Evolutionary conservation across 2,888 invertebrate genomes (phyloP), one percentile per base, ranked within the genome.

Genomic region (Pachymerium ferrugineum): DNA sequence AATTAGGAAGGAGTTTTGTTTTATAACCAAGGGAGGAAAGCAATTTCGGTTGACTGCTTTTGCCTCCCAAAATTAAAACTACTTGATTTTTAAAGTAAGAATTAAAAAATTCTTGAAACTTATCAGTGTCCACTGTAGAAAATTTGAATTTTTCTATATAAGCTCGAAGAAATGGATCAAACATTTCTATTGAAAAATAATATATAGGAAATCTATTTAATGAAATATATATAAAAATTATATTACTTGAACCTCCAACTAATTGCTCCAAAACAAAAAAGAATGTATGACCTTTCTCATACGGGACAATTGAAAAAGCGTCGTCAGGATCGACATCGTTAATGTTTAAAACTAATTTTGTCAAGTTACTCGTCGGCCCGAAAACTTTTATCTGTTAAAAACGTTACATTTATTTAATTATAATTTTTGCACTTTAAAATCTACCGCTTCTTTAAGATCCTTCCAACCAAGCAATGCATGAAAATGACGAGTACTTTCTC

Each of bases 211-310:
- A 67, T 22, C 19, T 22, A 10, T 8, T 12, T 14, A 8, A 67
- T 28, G n/a, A n/a, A n/a, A n/a, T n/a, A n/a, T n/a, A n/a, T n/a
- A n/a, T n/a, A n/a, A n/a, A n/a, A n/a, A n/a, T n/a, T n/a, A n/a
- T n/a, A n/a, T n/a, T 83, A 90, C 90, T 87, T 77, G 92, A 88
- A 10, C 94, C 94, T 35, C 95, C 96, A 30, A 92, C 84, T 4
- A 89, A 81, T 77, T 89, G 87, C 82, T 97, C 97, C 74, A 97
- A 83, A 82, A 93, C 92, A 79, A 92, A 90, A 31, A 97, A 86
- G 80, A 97, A 90, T 0, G 92, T 89, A 84, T 92, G 85, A 0
- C 97, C 96, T 83, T 97, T 97, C 81, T 94, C 93, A 81, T 97
- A 97, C 0, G 97, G 97, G 35, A 97, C 90, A 6, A 86, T 84